Evolutionary conservation across 2,113 vertebrate species (phyloP).

Genomic region (Plecotus auritus): DNA sequence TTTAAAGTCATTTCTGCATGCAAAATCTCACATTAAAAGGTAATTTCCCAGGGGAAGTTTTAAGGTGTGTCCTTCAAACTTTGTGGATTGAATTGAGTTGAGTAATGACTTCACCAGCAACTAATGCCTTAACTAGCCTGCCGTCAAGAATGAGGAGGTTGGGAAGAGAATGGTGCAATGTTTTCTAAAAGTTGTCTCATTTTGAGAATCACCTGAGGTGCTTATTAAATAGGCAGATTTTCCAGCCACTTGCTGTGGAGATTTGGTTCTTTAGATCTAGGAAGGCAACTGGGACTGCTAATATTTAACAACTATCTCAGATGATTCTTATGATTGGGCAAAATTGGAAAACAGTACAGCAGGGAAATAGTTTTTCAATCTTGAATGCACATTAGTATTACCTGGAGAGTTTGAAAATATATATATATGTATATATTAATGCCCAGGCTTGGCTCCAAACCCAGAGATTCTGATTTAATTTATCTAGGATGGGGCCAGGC

Average conservation of each 20-base stretch:
- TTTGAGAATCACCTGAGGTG: not conserved
- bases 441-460: not conserved
- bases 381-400: not conserved
- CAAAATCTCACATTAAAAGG: constrained; percentile 4
- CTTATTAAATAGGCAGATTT: not conserved
- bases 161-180: not conserved
- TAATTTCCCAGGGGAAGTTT: not conserved
- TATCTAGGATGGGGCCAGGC: not conserved
- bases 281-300: not conserved
- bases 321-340: not conserved
- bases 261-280: not conserved
- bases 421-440: not conserved
- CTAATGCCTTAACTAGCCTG: not conserved
- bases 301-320: not conserved
- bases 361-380: not conserved
- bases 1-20: constrained; percentile 26
- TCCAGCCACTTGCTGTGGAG: not conserved
- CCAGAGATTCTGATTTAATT: not conserved
- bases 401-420: not conserved
- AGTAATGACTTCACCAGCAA: not conserved
- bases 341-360: not conserved
- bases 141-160: not conserved
- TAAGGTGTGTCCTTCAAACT: not conserved
- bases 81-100: not conserved
- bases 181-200: constrained; percentile 16